phyloP scores from a whole-genome alignment of 2,797 vertebrate species.

The Mergus octosetaceus region DNA sequence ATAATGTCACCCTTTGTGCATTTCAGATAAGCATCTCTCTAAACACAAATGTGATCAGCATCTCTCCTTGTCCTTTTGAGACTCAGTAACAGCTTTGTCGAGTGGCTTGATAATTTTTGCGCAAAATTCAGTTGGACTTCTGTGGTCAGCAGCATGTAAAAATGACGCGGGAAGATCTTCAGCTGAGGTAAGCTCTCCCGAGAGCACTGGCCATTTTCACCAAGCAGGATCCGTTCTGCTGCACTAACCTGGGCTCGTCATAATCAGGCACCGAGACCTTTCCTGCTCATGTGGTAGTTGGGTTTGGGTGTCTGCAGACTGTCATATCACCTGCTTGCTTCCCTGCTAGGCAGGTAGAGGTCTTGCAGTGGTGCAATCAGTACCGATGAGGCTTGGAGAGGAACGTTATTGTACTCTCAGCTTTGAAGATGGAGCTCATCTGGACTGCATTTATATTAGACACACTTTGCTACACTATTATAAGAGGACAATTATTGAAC shows the following conservation, averaged over 20 bases:
- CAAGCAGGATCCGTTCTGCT: neutral
- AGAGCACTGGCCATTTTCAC: constrained; percentile 24
- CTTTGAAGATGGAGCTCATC: constrained; percentile 80
- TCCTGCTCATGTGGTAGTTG: neutral
- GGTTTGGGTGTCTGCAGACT: neutral
- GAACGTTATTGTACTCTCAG: constrained; percentile 60
- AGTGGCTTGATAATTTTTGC: constrained; percentile 59
- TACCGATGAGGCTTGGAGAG: constrained; percentile 19
- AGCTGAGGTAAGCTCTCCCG: constrained; percentile 54
- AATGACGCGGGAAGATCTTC: constrained; percentile 42
- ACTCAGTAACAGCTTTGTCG: constrained; percentile 58
- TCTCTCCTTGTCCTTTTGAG: constrained; percentile 64
- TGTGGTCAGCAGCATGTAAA: constrained; percentile 51
- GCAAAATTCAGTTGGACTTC: constrained; percentile 60
- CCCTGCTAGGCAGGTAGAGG: neutral
- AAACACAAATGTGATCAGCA: constrained; percentile 64
- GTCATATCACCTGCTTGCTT: constrained; percentile 16
- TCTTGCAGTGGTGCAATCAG: neutral
- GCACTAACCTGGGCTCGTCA: neutral
- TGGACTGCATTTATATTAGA: constrained; percentile 83
- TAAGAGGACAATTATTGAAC: constrained; percentile 80
- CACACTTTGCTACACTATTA: constrained; percentile 77
- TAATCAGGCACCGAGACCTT: neutral
- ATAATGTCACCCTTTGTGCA: constrained; percentile 64
- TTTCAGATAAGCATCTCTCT: constrained; percentile 70